Percentiles rank a stretch among this genome's conserved stretches.
Conservation (phyloP, 2,888 invertebrate genomes). For the Patella caerulea region DNA sequence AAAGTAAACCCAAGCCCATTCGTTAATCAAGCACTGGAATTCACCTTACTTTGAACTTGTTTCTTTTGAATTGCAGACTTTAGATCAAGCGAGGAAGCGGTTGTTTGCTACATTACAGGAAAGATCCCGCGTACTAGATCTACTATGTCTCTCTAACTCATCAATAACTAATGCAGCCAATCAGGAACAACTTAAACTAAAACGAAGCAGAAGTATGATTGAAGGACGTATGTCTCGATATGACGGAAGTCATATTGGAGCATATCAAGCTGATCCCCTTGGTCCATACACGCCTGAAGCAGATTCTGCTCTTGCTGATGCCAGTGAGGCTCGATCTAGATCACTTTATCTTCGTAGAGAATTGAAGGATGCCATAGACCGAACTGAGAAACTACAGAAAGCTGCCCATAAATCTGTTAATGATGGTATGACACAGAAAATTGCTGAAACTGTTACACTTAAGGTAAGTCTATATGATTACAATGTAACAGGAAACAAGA, state of each 20-base stretch:
- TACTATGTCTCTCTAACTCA: conserved; percentile 65
- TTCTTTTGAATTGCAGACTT: conserved; percentile 40
- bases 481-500: background rate
- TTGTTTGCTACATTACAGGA: conserved; percentile 66
- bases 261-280: conserved; percentile 57
- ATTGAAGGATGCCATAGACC: conserved; percentile 57
- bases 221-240: conserved; percentile 28
- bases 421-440: conserved; percentile 67
- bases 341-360: conserved; percentile 63
- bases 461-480: conserved; percentile 52
- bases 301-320: conserved; percentile 65
- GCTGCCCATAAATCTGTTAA: conserved; percentile 69
- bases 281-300: conserved; percentile 69
- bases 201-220: conserved; percentile 28
- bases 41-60: too few species aligned
- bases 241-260: conserved; percentile 10
- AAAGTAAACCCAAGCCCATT: too few species aligned
- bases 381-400: conserved; percentile 61
- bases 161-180: conserved; percentile 42
- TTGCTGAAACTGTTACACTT: conserved; percentile 68
- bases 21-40: too few species aligned
- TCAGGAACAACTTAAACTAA: conserved; percentile 26
- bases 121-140: conserved; percentile 67
- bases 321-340: conserved; percentile 55
- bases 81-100: conserved; percentile 65